Evolutionary conservation across 2,113 vertebrate species (phyloP), one percentile per base, ranked within the genome.

Genomic region (Desmodus rotundus): DNA sequence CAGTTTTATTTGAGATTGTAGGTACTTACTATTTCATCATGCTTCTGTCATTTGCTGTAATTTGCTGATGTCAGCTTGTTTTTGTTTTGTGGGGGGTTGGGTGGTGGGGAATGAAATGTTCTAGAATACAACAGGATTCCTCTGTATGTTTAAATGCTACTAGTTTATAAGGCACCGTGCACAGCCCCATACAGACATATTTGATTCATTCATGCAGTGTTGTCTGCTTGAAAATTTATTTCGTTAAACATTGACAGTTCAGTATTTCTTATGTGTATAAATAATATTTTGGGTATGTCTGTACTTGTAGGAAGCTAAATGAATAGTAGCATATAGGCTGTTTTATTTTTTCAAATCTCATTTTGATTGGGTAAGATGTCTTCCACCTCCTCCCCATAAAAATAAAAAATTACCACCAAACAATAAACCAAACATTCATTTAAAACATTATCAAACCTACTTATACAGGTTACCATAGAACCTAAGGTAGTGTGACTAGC

Each of bases 281-380:
- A 3, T 87, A 93, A 38, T 31, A 93, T 76, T 96, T 95, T 92
- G n/a, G 7, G 65, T 91, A 41, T 93, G 28, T 43, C 5, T 96
- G 20, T 82, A 5, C 93, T 96, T 94, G 85, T 92, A 89, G 43
- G 63, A 93, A 20, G 12, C 17, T 70, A 82, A 88, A 87, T 14
- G n/a, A 91, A 73, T 76, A 74, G 5, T 65, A 93, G 38, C 38
- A 73, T 76, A 22, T 67, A 76, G 43, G 22, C 31, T 80, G 17
- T 90, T 88, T 81, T 72, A 61, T 80, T 92, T 94, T 89, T 95
- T 43, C 14, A 91, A 73, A 90, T 96, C 17, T 94, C 43, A 74
- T 95, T 97, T 94, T 74, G 50, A 78, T 96, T 92, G 67, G 74
- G 17, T 22, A 96, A 58, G 14, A 50, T 95, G 14, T 85, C 54